These are phyloP conservation scores for Belonocnema kinseyi DNA, from an alignment of 1,140 invertebrate species.

Conservation along the genomic window DNA sequence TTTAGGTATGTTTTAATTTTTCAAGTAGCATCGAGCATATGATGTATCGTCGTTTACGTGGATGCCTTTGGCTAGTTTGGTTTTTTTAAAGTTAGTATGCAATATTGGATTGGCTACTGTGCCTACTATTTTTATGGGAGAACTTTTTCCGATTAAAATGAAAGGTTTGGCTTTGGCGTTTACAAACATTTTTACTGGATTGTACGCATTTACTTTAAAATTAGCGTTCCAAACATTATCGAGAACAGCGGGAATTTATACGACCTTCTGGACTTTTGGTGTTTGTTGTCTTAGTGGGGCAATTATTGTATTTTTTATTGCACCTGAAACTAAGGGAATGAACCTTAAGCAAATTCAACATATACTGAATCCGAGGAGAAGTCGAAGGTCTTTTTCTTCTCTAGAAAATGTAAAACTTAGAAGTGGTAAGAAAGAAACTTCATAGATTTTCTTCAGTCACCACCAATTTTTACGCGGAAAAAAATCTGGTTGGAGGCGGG, in stretches of 20 bases:
- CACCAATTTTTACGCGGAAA: too few relatives aligned
- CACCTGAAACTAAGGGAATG: neutral
- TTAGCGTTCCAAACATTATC: neutral
- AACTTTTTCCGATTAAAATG: neutral
- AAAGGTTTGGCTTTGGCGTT: neutral
- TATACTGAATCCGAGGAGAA: neutral
- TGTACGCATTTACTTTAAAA: neutral
- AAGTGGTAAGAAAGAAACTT: too few relatives aligned
- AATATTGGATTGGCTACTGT: neutral
- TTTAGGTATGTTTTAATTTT: neutral
- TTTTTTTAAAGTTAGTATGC: neutral
- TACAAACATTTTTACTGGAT: neutral
- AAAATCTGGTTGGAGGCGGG: too few relatives aligned
- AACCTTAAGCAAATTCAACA: neutral
- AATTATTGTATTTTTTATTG: neutral
- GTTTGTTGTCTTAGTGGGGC: neutral
- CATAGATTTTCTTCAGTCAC: too few relatives aligned
- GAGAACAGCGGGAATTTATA: neutral
- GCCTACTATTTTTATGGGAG: neutral
- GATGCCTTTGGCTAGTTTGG: neutral
- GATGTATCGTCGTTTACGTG: neutral
- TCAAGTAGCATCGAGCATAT: neutral
- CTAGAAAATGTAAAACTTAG: too few relatives aligned
- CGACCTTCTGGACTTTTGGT: neutral
- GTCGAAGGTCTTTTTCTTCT: too few relatives aligned